Evolutionary conservation across 2,113 vertebrate species (phyloP).

Genomic region (Colossoma macropomum): DNA sequence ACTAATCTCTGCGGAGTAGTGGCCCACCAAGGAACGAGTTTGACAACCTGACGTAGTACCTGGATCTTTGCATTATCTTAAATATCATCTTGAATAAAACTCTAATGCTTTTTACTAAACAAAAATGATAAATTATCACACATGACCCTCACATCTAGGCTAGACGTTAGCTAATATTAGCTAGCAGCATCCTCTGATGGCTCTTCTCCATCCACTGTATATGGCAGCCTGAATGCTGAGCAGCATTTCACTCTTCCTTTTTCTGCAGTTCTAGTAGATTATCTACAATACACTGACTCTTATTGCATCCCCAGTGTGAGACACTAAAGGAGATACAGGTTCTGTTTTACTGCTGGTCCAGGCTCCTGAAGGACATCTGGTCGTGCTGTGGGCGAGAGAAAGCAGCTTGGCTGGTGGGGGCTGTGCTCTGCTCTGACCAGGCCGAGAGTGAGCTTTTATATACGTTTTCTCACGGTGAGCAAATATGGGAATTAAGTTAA

Average conservation of each 20-base stretch:
- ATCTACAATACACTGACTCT: not conserved
- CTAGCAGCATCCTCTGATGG: not conserved
- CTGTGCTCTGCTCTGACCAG: slow-evolving; percentile 32
- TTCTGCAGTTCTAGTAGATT: not conserved
- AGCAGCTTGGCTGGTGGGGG: slow-evolving; percentile 48
- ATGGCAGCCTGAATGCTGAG: not conserved
- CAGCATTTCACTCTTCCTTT: not conserved
- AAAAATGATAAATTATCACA: too few relatives aligned
- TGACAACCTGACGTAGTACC: too few relatives aligned
- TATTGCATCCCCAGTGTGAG: not conserved
- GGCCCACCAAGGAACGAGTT: too few relatives aligned
- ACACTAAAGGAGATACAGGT: not conserved
- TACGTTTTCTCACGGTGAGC: slow-evolving; percentile 59
- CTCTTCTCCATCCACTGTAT: not conserved
- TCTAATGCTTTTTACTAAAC: too few relatives aligned
- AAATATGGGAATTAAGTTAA: slow-evolving; percentile 60
- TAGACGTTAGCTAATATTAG: not conserved
- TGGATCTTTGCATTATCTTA: too few relatives aligned
- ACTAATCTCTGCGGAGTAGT: too few relatives aligned
- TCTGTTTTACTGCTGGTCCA: slow-evolving; percentile 35
- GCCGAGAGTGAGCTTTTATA: slow-evolving; percentile 50
- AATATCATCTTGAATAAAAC: too few relatives aligned
- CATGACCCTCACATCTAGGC: too few relatives aligned
- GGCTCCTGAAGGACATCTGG: slow-evolving; percentile 46
- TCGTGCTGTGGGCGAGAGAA: slow-evolving; percentile 28